Evolutionary conservation across 2,113 vertebrate species (phyloP).

Genomic region (Cyanoramphus novaezelandiae): DNA sequence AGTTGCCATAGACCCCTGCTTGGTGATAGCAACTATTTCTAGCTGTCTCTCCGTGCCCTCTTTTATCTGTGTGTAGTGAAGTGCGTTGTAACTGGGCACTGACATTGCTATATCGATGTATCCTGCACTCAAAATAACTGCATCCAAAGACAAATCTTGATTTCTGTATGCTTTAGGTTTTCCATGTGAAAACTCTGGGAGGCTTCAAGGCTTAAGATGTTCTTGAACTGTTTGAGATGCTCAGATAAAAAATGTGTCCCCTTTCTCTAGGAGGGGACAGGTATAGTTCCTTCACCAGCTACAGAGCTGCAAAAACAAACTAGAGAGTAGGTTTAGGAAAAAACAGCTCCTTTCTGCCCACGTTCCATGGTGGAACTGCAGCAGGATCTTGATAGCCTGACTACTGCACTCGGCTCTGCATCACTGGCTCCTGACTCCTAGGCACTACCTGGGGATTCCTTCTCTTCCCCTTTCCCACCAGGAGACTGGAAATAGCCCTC

Average conservation of each 20-base stretch:
- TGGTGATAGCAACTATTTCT: neutral
- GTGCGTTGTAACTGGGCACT: neutral
- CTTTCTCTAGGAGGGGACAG: neutral
- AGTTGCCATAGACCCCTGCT: fast-evolving
- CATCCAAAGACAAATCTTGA: neutral
- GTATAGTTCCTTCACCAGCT: neutral
- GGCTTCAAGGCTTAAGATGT: neutral
- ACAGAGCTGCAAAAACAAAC: neutral
- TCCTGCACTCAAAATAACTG: neutral
- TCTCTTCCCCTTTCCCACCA: neutral
- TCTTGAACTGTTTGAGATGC: neutral
- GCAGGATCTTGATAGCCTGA: neutral
- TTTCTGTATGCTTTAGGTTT: neutral
- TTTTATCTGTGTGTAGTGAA: neutral
- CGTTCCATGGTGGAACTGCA: neutral
- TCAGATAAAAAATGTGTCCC: neutral
- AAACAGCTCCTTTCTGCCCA: neutral
- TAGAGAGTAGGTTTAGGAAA: neutral
- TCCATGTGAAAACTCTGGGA: neutral
- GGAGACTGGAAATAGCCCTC: neutral
- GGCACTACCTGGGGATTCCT: neutral
- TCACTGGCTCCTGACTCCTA: neutral
- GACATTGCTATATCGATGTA: neutral
- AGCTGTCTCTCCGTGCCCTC: neutral
- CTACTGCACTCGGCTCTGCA: neutral